Base-by-base conservation (phyloP, 2,113 vertebrate genomes). In the Tyrannus savana region DNA sequence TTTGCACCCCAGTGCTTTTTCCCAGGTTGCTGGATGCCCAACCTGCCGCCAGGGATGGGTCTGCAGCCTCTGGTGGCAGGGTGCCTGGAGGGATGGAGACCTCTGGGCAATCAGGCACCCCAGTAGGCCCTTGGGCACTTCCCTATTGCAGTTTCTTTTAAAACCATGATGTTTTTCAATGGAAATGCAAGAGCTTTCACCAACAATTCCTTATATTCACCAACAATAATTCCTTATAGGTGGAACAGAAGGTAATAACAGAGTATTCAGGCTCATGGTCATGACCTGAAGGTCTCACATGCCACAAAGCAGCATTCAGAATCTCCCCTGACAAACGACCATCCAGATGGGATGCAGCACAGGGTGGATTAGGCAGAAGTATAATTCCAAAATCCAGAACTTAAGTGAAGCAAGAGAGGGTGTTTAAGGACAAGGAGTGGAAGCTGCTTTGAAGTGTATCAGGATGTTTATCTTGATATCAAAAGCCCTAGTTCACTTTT, bases 371-470 rank as follows among this genome's bases (percentile, higher is more conserved):
- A 84, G 46, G 46, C 44, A 84, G 55, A 89, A 44, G 5, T 27
- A 5, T 52, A 52, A 55, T 37, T 84, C 47, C 21, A 68, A 55
- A 66, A 86, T 35, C 46, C 55, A 75, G 41, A 68, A 86, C 1
- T 5, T 11, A 22, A 68, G 8, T 19, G 13, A 71, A 64, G 63
- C 1, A 1, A 16, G 18, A 87, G n/a, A 80, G 59, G 50, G 24
- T 89, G 35, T 89, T 69, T 87, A 28, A 91, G 90, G 74, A 89
- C 78, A 93, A 74, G 78, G 28, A 89, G 52, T 53, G 37, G 55
- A 81, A 93, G 15, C 6, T 67, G 28, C 74, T 95, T 93, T 91
- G 81, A 93, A 93, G 56, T 62, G 19, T 41, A 81, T 93, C 84
- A 87, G 74, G 50, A 89, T 91, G 90, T 77, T 91, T 93, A 84